Percentiles rank a stretch among this genome's conserved stretches.
These are phyloP conservation scores for Microdon myrmicae DNA, from an alignment of 2,888 invertebrate species.

Conservation along the genomic window DNA sequence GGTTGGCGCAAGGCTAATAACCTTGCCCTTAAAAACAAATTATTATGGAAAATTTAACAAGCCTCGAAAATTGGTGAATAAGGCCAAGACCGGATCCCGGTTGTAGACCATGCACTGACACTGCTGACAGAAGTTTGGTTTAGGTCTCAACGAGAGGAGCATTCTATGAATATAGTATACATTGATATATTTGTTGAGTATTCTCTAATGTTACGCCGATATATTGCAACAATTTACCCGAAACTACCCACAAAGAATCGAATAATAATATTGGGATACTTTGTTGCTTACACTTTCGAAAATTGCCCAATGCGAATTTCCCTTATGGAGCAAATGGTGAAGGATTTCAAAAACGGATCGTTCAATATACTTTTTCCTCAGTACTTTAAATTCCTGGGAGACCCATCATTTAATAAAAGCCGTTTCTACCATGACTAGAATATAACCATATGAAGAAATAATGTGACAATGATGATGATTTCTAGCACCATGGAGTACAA, in stretches of 20 bases:
- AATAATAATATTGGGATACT: slow-evolving; percentile 71
- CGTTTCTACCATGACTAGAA: slow-evolving; percentile 74
- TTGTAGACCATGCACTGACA: slow-evolving; percentile 54
- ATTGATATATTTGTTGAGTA: slow-evolving; percentile 73
- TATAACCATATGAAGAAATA: slow-evolving; percentile 70
- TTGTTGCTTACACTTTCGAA: slow-evolving; percentile 65
- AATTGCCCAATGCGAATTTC: slow-evolving; percentile 58
- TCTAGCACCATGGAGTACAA: too few relatives aligned
- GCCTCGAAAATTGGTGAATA: too few relatives aligned
- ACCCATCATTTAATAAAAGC: slow-evolving; percentile 76
- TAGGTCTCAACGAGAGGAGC: slow-evolving; percentile 54
- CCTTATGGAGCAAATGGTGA: slow-evolving; percentile 70
- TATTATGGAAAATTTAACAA: too few relatives aligned
- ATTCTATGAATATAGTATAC: slow-evolving; percentile 69
- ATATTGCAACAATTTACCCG: slow-evolving; percentile 70
- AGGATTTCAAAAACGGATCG: slow-evolving; percentile 76
- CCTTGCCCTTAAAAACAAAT: too few relatives aligned
- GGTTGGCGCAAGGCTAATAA: too few relatives aligned
- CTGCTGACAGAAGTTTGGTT: slow-evolving; percentile 58
- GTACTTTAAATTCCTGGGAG: slow-evolving; percentile 75
- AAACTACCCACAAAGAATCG: slow-evolving; percentile 69
- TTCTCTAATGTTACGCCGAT: slow-evolving; percentile 69
- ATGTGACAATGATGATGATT: too few relatives aligned
- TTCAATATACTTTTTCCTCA: slow-evolving; percentile 74
- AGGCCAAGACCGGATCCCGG: too few relatives aligned